Evolutionary conservation across 2,113 vertebrate species (phyloP), one percentile per base, ranked within the genome.

Genomic region (Oreochromis spilurus): DNA sequence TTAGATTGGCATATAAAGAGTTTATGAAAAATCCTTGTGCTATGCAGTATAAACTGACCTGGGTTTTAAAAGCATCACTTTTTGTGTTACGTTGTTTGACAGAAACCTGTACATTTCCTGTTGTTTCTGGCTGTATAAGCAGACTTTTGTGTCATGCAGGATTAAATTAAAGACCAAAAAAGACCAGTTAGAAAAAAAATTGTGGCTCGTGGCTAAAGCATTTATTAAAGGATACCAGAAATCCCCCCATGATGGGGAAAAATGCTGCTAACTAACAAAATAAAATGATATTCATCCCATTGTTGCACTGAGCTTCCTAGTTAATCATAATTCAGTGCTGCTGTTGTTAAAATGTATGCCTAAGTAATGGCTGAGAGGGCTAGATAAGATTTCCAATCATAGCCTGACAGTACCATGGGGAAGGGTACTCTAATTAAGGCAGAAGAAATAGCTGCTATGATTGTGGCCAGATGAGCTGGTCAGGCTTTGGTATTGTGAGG

Each of bases 321-420:
- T 77, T 83, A 81, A 78, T 87, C 40, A 36, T 40, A 57, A 77
- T 84, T 24, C 84, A 86, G 29, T 6, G 14, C 58, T 62, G 79
- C 81, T 90, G 89, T n/a, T 84, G 50, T 90, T 86, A 36, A 82
- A 86, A 88, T 84, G 94, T 91, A 90, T 70, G 24, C 16, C 24
- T 31, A 48, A 89, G 81, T 84, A 75, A 85, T 53, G 75, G 19
- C 45, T 26, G 40, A 81, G 93, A 93, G 89, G 70, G 81, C 53
- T 26, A 52, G 92, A 93, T 93, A 89, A 86, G 65, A 82, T 88
- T 79, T 87, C 79, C 48, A 83, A 89, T 91, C 77, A 79, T 36
- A 88, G 81, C 82, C 67, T 38, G 5, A 21, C 50, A 7, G 12
- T 54, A 85, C 60, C 83, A 79, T 60, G 16, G 67, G 81, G 81